phyloP scores from a whole-genome alignment of 2,888 invertebrate genomes.

The Entomobrya multifasciata region DNA sequence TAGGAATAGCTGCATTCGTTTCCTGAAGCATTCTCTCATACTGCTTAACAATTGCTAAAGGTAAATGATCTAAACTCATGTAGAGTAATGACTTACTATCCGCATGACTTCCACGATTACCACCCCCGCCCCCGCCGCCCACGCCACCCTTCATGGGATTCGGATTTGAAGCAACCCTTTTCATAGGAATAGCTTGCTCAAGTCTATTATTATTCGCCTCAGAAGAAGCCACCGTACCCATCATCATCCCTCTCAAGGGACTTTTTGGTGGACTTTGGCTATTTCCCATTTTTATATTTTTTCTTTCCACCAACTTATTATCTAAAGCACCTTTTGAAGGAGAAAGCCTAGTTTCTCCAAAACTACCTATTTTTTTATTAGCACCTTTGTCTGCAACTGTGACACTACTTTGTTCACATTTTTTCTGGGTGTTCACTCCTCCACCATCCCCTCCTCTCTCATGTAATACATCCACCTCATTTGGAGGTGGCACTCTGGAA shows the following conservation, averaged over 20 bases:
- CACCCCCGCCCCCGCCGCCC: constrained; percentile 3
- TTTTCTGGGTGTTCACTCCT: neutral
- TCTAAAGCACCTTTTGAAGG: no score
- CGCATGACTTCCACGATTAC: no score
- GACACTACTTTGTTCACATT: no score
- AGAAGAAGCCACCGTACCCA: neutral
- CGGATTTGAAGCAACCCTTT: neutral
- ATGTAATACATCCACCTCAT: no score
- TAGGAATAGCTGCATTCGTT: constrained; percentile 36
- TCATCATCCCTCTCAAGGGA: neutral
- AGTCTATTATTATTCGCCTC: neutral
- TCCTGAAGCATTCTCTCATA: constrained; percentile 79
- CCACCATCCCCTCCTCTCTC: neutral
- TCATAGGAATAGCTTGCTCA: neutral
- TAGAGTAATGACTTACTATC: constrained; percentile 79
- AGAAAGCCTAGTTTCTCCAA: no score
- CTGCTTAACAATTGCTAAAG: constrained; percentile 78
- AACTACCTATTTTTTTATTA: neutral
- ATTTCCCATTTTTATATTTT: constrained; percentile 15
- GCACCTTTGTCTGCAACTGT: neutral
- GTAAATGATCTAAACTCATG: constrained; percentile 79
- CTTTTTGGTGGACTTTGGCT: no score
- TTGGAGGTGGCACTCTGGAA: no score
- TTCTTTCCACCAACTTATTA: no score
- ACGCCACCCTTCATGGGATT: no score